These are phyloP conservation scores for Thymallus thymallus DNA, from an alignment of 2,113 vertebrate species.

Conservation along the genomic window DNA sequence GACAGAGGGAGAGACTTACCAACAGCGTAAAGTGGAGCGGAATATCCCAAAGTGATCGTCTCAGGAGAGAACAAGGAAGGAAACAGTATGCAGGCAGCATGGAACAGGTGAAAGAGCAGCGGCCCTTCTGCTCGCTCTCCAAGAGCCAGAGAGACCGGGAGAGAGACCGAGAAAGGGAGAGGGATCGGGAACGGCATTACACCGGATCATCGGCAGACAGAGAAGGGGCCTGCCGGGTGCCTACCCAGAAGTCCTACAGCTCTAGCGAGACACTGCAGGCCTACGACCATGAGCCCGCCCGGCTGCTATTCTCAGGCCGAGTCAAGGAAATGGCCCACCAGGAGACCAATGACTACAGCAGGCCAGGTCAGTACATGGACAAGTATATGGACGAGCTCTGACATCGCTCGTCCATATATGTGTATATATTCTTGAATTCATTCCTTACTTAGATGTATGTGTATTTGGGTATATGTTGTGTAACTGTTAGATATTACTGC, in stretches of 20 bases:
- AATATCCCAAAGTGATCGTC: conserved; percentile 46
- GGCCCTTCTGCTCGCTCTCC: conserved; percentile 96
- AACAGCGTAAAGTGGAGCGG: not conserved
- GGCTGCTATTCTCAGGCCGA: conserved; percentile 88
- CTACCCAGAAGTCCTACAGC: conserved; percentile 96
- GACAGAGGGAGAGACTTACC: conserved; percentile 22
- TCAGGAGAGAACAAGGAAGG: conserved; percentile 62
- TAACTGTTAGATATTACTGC: too few relatives aligned
- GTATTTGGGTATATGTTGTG: too few relatives aligned
- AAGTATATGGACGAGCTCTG: too few relatives aligned
- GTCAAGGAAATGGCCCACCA: conserved; percentile 92
- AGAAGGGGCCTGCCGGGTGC: conserved; percentile 82
- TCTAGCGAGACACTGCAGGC: conserved; percentile 96
- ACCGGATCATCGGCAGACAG: conserved; percentile 85
- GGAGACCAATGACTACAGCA: conserved; percentile 84
- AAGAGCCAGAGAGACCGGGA: conserved; percentile 86
- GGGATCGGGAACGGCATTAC: conserved; percentile 84
- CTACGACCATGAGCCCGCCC: conserved; percentile 92
- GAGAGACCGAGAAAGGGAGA: conserved; percentile 65
- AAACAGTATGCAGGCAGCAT: conserved; percentile 92
- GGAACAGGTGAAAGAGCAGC: conserved; percentile 96
- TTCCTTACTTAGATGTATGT: too few relatives aligned
- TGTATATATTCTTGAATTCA: too few relatives aligned
- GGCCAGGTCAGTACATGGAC: conserved; percentile 90
- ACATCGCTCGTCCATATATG: too few relatives aligned